Conservation (phyloP, 2,888 invertebrate genomes). For the Coecobrya sp. region DNA sequence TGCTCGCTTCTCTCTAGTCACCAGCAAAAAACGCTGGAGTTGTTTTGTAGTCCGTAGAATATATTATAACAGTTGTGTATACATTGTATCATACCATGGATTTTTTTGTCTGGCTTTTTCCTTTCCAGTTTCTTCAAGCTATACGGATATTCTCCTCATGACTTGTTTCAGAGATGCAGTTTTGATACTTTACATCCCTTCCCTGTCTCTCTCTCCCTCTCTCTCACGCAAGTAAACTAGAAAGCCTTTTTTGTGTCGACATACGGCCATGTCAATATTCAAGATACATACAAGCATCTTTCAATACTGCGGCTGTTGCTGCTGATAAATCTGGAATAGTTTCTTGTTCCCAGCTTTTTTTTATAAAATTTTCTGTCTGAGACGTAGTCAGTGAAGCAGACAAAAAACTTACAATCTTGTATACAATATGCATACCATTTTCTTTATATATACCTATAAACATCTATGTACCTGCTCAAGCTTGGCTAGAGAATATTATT, state of each 20-base stretch:
- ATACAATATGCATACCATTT: neutral
- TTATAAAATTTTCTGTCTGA: neutral
- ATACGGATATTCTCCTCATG: neutral
- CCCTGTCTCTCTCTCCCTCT: neutral
- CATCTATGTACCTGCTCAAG: neutral
- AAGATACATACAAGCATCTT: neutral
- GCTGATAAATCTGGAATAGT: neutral
- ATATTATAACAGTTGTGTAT: neutral
- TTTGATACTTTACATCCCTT: neutral
- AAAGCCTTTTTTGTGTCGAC: neutral
- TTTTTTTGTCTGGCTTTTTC: neutral
- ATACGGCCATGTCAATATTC: neutral
- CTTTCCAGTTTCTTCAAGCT: neutral
- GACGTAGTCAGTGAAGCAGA: neutral
- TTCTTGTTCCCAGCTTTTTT: neutral
- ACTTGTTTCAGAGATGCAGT: neutral
- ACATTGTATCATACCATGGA: neutral
- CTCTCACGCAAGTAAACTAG: neutral
- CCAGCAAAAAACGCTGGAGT: neutral
- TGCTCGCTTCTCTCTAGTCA: too few relatives aligned
- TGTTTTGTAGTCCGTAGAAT: neutral
- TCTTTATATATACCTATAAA: neutral
- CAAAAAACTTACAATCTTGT: neutral
- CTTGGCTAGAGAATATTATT: neutral
- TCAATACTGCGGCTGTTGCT: too few relatives aligned